Base-by-base conservation (phyloP, 1,140 invertebrate species). In the Caligus rogercresseyi region DNA sequence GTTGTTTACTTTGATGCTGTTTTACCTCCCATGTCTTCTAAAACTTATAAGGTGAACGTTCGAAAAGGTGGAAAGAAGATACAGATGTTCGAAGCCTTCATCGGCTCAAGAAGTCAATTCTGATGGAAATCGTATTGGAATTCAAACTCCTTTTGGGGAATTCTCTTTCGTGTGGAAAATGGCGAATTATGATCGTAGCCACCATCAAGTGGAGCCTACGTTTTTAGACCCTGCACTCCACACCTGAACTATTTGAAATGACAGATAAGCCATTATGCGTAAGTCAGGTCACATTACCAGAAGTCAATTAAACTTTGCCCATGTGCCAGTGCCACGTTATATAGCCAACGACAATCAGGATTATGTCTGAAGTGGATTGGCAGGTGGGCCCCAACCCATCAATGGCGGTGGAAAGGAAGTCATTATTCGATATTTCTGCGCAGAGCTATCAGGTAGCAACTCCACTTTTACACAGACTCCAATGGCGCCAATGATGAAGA, bases 321-420 rank as follows among this genome's bases (percentile, higher is more conserved):
- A 43, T 43, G 31, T 7, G 31, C 31, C 7, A 43, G 31, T 43
- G 31, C 31, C 7, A 43, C n/a, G n/a, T 43, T 7, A 11, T 43
- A 43, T 7, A 43, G 31, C n/a, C 7, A 43, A 43, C 31, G n/a
- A 43, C n/a, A 11, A 43, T 43, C 7, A 43, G 7, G 31, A 43
- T 11, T 43, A 43, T 43, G n/a, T 43, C 89, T 0, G 90, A 97
- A 72, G 81, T 95, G 58, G 84, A 95, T 69, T 98, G 89, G 89
- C 74, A 91, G 0, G 78, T 97, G 64, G 94, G 93, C 21, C 90
- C 93, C 0, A 89, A 98, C 66, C 89, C 91, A 7, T 75, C 85
- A 11, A 74, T 79, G 13, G 31, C 52, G n/a, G 60, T 25, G 88
- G 89, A 0, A 89, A 87, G 71, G 91, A 97, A 74, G 76, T 92